Conservation (phyloP, 2,797 vertebrate species). For the Microctenopoma steveboyesi region DNA sequence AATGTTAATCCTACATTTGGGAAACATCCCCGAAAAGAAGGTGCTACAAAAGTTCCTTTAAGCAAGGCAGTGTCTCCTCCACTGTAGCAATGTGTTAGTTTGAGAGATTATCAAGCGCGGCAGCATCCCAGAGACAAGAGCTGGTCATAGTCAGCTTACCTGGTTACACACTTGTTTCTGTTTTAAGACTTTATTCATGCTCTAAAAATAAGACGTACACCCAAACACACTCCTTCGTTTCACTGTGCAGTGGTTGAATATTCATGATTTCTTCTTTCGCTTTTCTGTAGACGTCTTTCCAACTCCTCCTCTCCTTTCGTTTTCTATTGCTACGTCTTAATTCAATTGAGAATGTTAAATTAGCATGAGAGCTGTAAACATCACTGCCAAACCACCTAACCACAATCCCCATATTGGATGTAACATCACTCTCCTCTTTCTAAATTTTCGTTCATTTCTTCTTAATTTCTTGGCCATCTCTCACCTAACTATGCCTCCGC, state of each 20-base stretch:
- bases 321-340: slow-evolving; percentile 37
- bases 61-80: not conserved
- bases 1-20: not conserved
- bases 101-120: slow-evolving; percentile 10
- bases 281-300: slow-evolving; percentile 13
- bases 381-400: slow-evolving; percentile 53
- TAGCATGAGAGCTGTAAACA: slow-evolving; percentile 36
- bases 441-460: slow-evolving; percentile 5
- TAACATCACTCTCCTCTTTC: slow-evolving; percentile 27
- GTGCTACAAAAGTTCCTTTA: not conserved
- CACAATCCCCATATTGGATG: slow-evolving; percentile 31
- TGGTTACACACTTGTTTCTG: slow-evolving; percentile 62
- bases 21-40: not conserved
- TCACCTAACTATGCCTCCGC: slow-evolving; percentile 18
- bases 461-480: slow-evolving; percentile 7
- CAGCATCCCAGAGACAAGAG: slow-evolving; percentile 2
- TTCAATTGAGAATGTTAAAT: slow-evolving; percentile 58
- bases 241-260: slow-evolving; percentile 69
- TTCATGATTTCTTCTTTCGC: slow-evolving; percentile 54
- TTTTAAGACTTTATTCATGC: slow-evolving; percentile 75
- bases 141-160: slow-evolving; percentile 17
- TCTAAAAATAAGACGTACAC: slow-evolving; percentile 65
- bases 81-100: not conserved
- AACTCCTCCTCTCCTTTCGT: not conserved
- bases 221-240: slow-evolving; percentile 41